Conservation (phyloP, 2,797 vertebrate species). For the Acanthurus lineatus region DNA sequence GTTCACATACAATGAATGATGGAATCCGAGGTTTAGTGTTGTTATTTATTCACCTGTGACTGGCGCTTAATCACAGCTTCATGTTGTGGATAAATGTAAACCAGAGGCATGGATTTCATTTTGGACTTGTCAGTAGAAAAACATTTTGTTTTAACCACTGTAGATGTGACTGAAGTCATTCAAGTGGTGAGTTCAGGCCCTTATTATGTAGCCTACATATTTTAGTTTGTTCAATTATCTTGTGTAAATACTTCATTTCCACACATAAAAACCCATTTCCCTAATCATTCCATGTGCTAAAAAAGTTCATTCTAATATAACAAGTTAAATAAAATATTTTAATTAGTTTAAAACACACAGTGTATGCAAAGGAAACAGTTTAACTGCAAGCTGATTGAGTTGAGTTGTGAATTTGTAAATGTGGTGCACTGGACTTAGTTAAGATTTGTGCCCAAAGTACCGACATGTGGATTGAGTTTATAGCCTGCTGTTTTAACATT, state of each 20-base stretch:
- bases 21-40: background rate
- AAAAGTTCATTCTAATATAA: background rate
- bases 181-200: background rate
- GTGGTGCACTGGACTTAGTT: conserved; percentile 19
- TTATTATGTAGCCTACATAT: background rate
- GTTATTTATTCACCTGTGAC: conserved; percentile 17
- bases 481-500: background rate
- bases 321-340: background rate
- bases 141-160: background rate
- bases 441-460: conserved; percentile 6
- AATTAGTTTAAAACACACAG: background rate
- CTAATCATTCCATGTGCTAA: background rate
- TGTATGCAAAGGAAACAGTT: background rate
- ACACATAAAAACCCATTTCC: background rate
- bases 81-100: conserved; percentile 5
- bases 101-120: background rate
- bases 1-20: conserved; percentile 1
- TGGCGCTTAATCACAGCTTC: conserved; percentile 27
- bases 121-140: background rate
- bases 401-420: background rate
- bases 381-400: background rate
- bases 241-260: background rate
- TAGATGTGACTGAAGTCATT: background rate
- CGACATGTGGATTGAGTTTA: background rate
- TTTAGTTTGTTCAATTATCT: background rate